Evolutionary conservation across 1,140 invertebrate genomes (phyloP), one percentile per base, ranked within the genome.

Genomic region (Frieseomelitta varia): DNA sequence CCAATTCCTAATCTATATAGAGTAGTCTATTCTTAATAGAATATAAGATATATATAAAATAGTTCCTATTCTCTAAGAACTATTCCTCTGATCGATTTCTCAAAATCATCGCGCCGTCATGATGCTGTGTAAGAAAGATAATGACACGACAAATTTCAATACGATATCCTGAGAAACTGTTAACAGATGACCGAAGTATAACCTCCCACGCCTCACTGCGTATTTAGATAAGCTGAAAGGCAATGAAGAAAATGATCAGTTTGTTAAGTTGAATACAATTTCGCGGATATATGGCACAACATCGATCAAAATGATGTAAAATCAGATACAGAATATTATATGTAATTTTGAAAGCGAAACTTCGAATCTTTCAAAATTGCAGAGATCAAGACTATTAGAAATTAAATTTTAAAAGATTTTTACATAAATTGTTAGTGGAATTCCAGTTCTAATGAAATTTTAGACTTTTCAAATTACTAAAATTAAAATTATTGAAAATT

Each of bases 211-310:
- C 58, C 24, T 17, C 34, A 68, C 51, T 17, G 51, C 11, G 24
- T 87, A 79, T 88, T 87, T 47, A 56, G 34, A 19, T 58, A 88
- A 77, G 53, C 63, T 58, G 55, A 1, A 63, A 76, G n/a, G 12
- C 68, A 14, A 69, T 56, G 8, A 21, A 58, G 55, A 34, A 39
- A 17, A 75, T 24, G 10, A 11, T 27, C 17, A 8, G n/a, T 81
- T 53, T 82, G 73, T 53, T 63, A 82, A 69, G n/a, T n/a, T 19
- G 17, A 56, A 67, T 21, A 53, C 17, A 19, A 71, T 55, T 56
- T 55, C 21, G 14, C 51, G 17, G 19, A 30, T 63, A 17, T 61
- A 15, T 34, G 21, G 27, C 51, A 17, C 4, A 21, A 79, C 24
- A 75, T 79, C 30, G 47, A 39, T 69, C 21, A 12, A 58, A 2